phyloP scores from a whole-genome alignment of 2,888 invertebrate genomes.

The Mesorhabditis sp. region DNA sequence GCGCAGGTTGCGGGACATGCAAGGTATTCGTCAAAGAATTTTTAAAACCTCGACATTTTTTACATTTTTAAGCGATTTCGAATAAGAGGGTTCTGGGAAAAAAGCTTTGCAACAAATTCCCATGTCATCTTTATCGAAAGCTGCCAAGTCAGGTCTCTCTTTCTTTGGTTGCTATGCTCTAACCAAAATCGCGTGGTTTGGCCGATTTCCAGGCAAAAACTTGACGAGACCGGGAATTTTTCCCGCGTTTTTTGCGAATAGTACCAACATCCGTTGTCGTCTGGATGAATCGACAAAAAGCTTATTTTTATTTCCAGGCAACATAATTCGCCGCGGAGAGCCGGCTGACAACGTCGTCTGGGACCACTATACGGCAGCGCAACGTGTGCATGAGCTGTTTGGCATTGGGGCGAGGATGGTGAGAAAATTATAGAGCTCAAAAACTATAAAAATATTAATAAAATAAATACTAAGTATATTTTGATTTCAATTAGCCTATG shows the following conservation, averaged over 20 bases:
- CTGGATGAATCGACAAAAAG: too few relatives aligned
- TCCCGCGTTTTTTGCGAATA: neutral
- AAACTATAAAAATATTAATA: too few relatives aligned
- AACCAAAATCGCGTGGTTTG: too few relatives aligned
- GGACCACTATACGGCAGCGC: constrained; percentile 2
- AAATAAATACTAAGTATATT: neutral
- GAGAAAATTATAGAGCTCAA: neutral
- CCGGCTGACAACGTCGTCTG: neutral
- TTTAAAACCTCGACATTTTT: too few relatives aligned
- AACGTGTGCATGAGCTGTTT: neutral
- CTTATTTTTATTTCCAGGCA: neutral
- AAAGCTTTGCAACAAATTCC: too few relatives aligned
- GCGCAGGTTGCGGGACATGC: neutral
- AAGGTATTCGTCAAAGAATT: too few relatives aligned
- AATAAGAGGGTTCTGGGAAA: too few relatives aligned
- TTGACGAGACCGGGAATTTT: neutral
- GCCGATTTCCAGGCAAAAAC: neutral
- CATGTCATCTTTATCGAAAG: too few relatives aligned
- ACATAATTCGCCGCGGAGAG: neutral
- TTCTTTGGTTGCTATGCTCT: too few relatives aligned
- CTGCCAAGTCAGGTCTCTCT: too few relatives aligned
- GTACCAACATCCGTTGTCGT: too few relatives aligned
- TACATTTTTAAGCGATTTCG: too few relatives aligned
- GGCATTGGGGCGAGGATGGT: neutral
- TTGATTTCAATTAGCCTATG: neutral